Evolutionary conservation across 2,797 vertebrate species (phyloP).

Genomic region (Ctenochaetus hawaiiensis): DNA sequence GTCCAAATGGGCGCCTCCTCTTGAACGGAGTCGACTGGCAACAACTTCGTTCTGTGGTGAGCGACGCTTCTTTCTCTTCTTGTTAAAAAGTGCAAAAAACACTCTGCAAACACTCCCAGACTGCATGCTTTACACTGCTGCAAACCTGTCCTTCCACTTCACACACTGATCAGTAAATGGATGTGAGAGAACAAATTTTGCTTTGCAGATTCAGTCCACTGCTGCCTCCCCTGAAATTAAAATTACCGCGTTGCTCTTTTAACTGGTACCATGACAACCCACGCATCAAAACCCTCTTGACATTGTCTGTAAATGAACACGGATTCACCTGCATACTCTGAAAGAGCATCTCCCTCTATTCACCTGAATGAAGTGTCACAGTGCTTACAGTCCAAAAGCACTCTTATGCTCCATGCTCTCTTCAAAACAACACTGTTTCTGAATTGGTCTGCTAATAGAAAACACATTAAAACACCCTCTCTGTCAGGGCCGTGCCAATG

Average conservation of each 20-base stretch:
- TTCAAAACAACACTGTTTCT: slow-evolving; percentile 59
- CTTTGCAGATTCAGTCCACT: slow-evolving; percentile 45
- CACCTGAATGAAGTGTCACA: slow-evolving; percentile 70
- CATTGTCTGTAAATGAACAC: neutral
- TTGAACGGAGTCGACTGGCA: slow-evolving; percentile 96
- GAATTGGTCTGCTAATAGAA: slow-evolving; percentile 62
- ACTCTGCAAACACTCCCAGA: neutral
- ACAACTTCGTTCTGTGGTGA: slow-evolving; percentile 98
- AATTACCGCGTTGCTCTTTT: slow-evolving; percentile 64
- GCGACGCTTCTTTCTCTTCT: slow-evolving; percentile 51
- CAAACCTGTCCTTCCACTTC: neutral
- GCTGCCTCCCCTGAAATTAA: slow-evolving; percentile 59
- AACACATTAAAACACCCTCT: slow-evolving; percentile 68
- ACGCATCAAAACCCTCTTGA: slow-evolving; percentile 78
- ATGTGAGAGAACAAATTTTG: slow-evolving; percentile 47
- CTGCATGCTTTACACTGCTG: neutral
- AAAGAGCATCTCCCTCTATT: slow-evolving; percentile 65
- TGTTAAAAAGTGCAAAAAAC: neutral
- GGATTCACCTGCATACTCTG: slow-evolving; percentile 61
- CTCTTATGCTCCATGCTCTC: slow-evolving; percentile 50
- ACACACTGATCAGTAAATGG: slow-evolving; percentile 28
- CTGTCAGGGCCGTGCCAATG: slow-evolving; percentile 46
- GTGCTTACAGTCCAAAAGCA: slow-evolving; percentile 64
- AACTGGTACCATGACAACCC: slow-evolving; percentile 82
- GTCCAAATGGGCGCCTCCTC: slow-evolving; percentile 98